These are phyloP conservation scores for Dromococcyx pavoninus DNA, from an alignment of 2,797 vertebrate species.

Conservation along the genomic window DNA sequence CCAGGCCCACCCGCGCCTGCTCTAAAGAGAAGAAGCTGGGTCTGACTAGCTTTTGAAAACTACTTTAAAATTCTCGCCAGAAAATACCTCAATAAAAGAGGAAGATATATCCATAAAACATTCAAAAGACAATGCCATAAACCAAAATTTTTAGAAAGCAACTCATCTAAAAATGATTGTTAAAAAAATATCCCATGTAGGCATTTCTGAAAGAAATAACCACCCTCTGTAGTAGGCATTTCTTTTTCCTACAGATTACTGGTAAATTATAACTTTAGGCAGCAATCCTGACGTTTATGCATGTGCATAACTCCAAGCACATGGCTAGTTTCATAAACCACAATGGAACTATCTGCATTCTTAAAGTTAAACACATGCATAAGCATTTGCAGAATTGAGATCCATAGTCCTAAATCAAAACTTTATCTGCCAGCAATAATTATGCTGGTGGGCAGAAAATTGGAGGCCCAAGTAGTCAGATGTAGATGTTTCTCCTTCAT, in stretches of 20 bases:
- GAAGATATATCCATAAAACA: slow-evolving; percentile 42
- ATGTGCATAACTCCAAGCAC: slow-evolving; percentile 41
- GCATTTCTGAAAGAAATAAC: slow-evolving; percentile 43
- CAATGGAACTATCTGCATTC: slow-evolving; percentile 31
- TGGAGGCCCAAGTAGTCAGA: background rate
- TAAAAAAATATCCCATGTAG: slow-evolving; percentile 35
- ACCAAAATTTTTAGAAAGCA: slow-evolving; percentile 21
- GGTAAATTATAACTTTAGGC: slow-evolving; percentile 54
- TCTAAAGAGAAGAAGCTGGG: slow-evolving; percentile 35
- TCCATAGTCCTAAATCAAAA: background rate
- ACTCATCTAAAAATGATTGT: slow-evolving; percentile 39
- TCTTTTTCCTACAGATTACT: slow-evolving; percentile 28
- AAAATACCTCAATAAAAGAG: slow-evolving; percentile 53
- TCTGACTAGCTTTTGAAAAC: slow-evolving; percentile 68
- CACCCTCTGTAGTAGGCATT: slow-evolving; percentile 21
- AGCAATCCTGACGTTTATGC: slow-evolving; percentile 36
- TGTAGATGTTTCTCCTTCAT: background rate
- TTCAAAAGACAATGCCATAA: slow-evolving; percentile 43
- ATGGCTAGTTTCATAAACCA: slow-evolving; percentile 42
- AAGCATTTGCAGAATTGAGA: slow-evolving; percentile 12
- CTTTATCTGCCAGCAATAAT: background rate
- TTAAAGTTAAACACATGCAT: slow-evolving; percentile 37
- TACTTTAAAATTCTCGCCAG: slow-evolving; percentile 64
- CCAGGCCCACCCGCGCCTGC: slow-evolving; percentile 36
- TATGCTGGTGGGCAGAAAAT: background rate